A percentile compares a stretch with the other conserved stretches of the same genome.
phyloP scores from a whole-genome alignment of 2,113 vertebrate genomes.

The Tursiops truncatus region DNA sequence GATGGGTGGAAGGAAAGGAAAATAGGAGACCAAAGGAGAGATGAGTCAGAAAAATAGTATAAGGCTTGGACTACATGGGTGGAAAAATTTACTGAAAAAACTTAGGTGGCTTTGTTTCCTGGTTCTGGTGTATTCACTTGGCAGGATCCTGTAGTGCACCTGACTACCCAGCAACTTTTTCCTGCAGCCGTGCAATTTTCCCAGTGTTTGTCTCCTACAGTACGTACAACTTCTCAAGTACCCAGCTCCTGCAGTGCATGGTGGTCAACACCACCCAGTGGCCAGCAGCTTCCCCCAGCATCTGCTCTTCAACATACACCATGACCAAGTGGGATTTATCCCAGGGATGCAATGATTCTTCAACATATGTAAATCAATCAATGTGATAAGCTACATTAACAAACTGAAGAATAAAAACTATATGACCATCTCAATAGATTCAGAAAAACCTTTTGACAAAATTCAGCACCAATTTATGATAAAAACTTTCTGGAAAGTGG shows the following conservation, averaged over 20 bases:
- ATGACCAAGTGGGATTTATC: background rate
- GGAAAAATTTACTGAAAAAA: background rate
- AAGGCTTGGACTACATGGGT: background rate
- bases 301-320: background rate
- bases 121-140: background rate
- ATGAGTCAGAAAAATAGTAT: background rate
- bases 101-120: background rate
- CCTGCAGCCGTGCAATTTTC: background rate
- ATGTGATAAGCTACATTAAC: background rate
- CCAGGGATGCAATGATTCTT: background rate
- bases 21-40: background rate
- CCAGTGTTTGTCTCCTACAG: background rate
- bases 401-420: background rate
- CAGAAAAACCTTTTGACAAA: background rate
- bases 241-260: rapidly evolving
- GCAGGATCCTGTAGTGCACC: background rate
- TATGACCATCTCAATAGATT: background rate
- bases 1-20: background rate
- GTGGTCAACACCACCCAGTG: background rate
- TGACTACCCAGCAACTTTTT: background rate
- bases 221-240: rapidly evolving
- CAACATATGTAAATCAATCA: background rate
- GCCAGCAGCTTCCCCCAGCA: background rate
- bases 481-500: background rate
- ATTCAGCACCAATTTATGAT: background rate